A percentile compares a stretch with the other conserved stretches of the same genome.
These are phyloP conservation scores for Brotula barbata DNA, from an alignment of 2,797 vertebrate species.

Conservation along the genomic window DNA sequence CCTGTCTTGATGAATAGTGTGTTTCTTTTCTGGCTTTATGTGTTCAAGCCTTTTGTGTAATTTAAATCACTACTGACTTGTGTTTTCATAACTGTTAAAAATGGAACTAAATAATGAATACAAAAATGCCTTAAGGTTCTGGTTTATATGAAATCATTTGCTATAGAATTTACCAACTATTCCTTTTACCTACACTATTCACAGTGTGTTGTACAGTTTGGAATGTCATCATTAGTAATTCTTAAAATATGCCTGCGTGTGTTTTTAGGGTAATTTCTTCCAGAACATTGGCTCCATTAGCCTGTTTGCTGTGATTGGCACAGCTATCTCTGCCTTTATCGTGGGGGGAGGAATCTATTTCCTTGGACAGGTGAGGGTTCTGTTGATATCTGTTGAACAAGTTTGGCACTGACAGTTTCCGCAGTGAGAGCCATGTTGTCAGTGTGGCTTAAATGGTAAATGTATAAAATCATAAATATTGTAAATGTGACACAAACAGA, in stretches of 20 bases:
- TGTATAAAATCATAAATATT: no score
- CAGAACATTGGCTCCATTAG: constrained; percentile 99
- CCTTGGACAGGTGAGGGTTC: constrained; percentile 88
- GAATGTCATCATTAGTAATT: no score
- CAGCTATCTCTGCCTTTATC: constrained; percentile 95
- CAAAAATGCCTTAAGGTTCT: no score
- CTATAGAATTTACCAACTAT: no score
- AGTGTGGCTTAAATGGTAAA: not conserved
- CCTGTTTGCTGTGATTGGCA: constrained; percentile 96
- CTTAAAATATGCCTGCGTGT: constrained; percentile 20
- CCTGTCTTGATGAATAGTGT: constrained; percentile 1
- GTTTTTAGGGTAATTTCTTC: constrained; percentile 94
- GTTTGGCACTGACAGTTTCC: not conserved
- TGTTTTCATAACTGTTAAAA: not conserved
- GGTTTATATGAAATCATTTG: no score
- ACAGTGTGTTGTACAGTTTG: no score
- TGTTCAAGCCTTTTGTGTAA: not conserved
- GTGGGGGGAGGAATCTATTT: constrained; percentile 99
- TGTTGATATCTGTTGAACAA: not conserved
- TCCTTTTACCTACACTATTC: not conserved
- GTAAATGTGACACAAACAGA: no score
- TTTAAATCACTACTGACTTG: not conserved
- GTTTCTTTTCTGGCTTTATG: not conserved
- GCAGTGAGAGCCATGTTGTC: not conserved
- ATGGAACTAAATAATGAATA: no score